Conservation (phyloP, 2,113 vertebrate genomes). For the Muntiacus muntjak region DNA sequence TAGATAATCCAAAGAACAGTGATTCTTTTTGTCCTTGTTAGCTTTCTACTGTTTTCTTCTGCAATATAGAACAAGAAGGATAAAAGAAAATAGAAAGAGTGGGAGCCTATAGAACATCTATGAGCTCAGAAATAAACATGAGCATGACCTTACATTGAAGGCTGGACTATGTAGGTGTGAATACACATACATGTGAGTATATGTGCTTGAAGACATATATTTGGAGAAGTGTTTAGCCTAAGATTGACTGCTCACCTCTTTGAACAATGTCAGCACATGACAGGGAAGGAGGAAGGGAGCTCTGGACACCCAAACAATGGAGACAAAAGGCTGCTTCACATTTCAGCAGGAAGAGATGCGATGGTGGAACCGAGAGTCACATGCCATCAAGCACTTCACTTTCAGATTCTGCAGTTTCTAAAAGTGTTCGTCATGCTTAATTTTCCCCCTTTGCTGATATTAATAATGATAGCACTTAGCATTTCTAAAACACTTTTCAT, state of each 20-base stretch:
- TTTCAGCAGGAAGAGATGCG: neutral
- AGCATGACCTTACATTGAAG: neutral
- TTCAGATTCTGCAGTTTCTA: conserved; percentile 50
- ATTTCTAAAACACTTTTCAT: conserved; percentile 77
- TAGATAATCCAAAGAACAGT: neutral
- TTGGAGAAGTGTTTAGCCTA: neutral
- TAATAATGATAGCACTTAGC: conserved; percentile 75
- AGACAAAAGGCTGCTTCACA: conserved; percentile 39
- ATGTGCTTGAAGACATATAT: neutral
- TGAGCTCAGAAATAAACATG: neutral
- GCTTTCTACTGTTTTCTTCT: conserved; percentile 15
- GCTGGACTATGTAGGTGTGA: neutral
- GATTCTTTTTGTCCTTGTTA: neutral
- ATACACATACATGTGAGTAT: neutral
- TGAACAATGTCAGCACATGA: neutral
- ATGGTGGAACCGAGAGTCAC: conserved; percentile 17
- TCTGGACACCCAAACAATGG: conserved; percentile 31
- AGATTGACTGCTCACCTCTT: neutral
- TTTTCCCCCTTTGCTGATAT: conserved; percentile 67
- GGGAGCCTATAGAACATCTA: neutral
- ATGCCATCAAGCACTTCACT: neutral
- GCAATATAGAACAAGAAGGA: neutral
- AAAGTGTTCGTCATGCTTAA: conserved; percentile 53
- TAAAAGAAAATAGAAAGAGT: neutral
- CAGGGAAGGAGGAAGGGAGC: neutral